Evolutionary conservation across 2,113 vertebrate genomes (phyloP), one percentile per base, ranked within the genome.

Genomic region (Pelodiscus sinensis): DNA sequence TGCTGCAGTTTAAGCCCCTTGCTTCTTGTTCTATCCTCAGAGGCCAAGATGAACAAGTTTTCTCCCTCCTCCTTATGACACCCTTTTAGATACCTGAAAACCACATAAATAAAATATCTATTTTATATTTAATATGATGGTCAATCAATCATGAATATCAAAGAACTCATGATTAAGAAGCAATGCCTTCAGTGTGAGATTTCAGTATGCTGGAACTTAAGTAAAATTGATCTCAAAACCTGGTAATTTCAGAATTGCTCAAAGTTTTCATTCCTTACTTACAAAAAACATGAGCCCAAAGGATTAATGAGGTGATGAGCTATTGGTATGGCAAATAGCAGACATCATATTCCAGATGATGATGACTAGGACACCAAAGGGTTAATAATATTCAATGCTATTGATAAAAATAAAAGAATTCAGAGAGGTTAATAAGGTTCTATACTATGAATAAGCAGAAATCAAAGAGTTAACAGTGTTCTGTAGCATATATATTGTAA

Each of bases 81-180:
- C 4, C 44, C 44, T 44, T 44, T 44, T 44, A 44, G 44, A 44
- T 44, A 44, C 44, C 44, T 44, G 44, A 44, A 44, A 44, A 44
- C 44, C 44, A 44, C 44, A 44, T 44, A 44, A 44, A 44, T 44
- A 44, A 44, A 44, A 44, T 44, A 50, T 94, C 92, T 92, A 55
- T 95, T 95, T 96, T 57, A 82, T 86, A 86, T 65, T 94, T 81
- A 92, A 90, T 90, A 92, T 82, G 91, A 93, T 85, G 78, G 35
- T 87, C 92, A 85, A 55, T 84, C 65, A 94, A 94, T 93, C 91
- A 92, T 68, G 86, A 87, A 75, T 89, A 44, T 86, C 93, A 93
- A 92, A 93, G 38, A 44, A 29, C 38, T 79, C 54, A 24, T 92
- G 92, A 95, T 95, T 92, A 91, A 96, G 88, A 82, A 38, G 38